Percentiles rank a stretch among this genome's conserved stretches.
Evolutionary conservation across 2,888 invertebrate species (phyloP).

Genomic region (Thalpophila matura): DNA sequence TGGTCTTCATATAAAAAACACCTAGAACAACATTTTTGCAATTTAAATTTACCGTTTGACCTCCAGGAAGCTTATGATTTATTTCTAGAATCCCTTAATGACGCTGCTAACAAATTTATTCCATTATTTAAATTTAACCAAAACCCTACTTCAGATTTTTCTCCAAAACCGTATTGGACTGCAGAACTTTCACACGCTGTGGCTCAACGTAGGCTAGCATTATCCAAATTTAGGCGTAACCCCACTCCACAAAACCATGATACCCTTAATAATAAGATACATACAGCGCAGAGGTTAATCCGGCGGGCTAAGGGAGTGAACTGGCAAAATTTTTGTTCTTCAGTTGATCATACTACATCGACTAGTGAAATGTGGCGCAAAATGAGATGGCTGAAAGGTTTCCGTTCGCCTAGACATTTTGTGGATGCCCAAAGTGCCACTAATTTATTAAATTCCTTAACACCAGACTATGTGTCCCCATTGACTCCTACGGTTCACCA

Average conservation of each 20-base stretch:
- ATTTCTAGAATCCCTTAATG: too few relatives aligned
- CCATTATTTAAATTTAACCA: background rate
- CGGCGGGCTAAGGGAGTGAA: too few relatives aligned
- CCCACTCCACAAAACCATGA: background rate
- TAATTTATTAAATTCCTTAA: background rate
- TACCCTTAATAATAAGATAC: background rate
- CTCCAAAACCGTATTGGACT: constrained; percentile 3
- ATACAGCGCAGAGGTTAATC: too few relatives aligned
- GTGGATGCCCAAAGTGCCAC: background rate
- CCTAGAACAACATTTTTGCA: background rate
- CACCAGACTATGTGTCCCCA: background rate
- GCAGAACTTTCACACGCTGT: background rate
- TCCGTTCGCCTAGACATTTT: too few relatives aligned
- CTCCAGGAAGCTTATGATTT: background rate
- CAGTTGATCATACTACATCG: too few relatives aligned
- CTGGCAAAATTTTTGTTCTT: too few relatives aligned
- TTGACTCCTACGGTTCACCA: too few relatives aligned
- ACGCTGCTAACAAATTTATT: background rate
- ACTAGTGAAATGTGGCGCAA: too few relatives aligned
- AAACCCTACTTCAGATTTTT: background rate
- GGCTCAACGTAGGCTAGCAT: constrained; percentile 5
- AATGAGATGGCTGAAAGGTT: too few relatives aligned
- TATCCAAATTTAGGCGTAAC: constrained; percentile 9
- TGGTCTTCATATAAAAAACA: background rate
- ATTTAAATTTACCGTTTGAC: background rate